phyloP scores from a whole-genome alignment of 92 coral and sea anemone species.

The Umimayanthus chanpuru region DNA sequence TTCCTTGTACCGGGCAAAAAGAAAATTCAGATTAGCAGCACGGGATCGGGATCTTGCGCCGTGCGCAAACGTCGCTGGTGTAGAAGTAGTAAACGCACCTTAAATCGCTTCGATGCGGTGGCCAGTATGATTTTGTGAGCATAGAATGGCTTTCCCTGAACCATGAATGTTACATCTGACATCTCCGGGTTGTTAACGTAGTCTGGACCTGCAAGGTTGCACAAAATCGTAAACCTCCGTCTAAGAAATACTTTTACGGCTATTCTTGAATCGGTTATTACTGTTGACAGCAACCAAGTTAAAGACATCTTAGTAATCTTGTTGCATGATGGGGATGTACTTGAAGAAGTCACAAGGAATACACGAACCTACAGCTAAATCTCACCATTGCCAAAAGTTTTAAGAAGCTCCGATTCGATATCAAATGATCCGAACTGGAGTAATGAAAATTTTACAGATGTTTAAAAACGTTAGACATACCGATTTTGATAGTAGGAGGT shows the following conservation, averaged over 20 bases:
- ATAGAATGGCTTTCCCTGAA: slow-evolving; percentile 78
- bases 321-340: too few species aligned
- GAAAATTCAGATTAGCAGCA: too few species aligned
- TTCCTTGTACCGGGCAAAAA: too few species aligned
- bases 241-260: neutral
- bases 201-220: slow-evolving; percentile 63
- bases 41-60: too few species aligned
- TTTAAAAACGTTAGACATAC: neutral
- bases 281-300: neutral
- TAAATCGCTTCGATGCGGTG: slow-evolving; percentile 76
- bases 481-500: slow-evolving; percentile 30
- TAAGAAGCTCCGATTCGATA: too few species aligned
- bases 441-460: neutral
- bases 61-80: too few species aligned
- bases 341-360: too few species aligned
- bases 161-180: slow-evolving; percentile 81
- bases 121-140: slow-evolving; percentile 85
- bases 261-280: neutral
- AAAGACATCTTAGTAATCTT: too few species aligned
- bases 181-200: slow-evolving; percentile 82
- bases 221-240: too few species aligned
- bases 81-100: slow-evolving; percentile 41
- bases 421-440: too few species aligned
- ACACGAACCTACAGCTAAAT: too few species aligned
- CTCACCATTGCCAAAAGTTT: too few species aligned